A percentile compares a stretch with the other conserved stretches of the same genome.
phyloP scores from a whole-genome alignment of 2,888 invertebrate genomes.

The Drosophila phalerata region DNA sequence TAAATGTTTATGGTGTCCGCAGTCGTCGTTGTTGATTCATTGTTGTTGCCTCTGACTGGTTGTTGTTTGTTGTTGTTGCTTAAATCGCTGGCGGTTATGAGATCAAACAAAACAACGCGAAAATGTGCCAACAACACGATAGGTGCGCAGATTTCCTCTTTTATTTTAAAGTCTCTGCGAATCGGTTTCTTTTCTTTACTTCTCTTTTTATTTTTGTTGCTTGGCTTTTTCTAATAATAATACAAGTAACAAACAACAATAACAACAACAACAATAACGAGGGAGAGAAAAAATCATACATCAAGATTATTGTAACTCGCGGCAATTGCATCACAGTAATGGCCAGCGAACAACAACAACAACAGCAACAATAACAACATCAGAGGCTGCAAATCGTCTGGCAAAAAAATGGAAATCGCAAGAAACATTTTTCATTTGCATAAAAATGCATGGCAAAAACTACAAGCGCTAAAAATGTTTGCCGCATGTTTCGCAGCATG shows the following conservation, averaged over 20 bases:
- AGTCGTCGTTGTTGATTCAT: conserved; percentile 47
- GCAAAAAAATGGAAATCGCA: conserved; percentile 67
- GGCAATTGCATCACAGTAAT: conserved; percentile 81
- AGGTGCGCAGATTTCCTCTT: conserved; percentile 67
- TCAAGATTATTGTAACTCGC: conserved; percentile 81
- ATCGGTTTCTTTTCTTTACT: conserved; percentile 34
- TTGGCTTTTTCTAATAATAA: conserved; percentile 61
- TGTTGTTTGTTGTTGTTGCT: conserved; percentile 45
- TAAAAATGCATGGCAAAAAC: conserved; percentile 77
- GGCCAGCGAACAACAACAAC: conserved; percentile 49
- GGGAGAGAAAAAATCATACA: conserved; percentile 75
- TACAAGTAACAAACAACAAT: conserved; percentile 23
- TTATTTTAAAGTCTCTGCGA: conserved; percentile 45
- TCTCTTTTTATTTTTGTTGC: conserved; percentile 11
- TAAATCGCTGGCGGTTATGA: conserved; percentile 77
- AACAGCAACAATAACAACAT: conserved; percentile 38
- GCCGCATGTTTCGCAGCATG: conserved; percentile 70
- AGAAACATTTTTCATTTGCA: conserved; percentile 82
- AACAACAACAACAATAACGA: conserved; percentile 36
- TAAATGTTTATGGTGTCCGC: conserved; percentile 74
- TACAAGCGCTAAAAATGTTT: conserved; percentile 81
- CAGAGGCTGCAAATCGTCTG: conserved; percentile 48
- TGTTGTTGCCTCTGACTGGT: conserved; percentile 46
- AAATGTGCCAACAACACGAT: conserved; percentile 78
- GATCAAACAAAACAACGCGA: conserved; percentile 82